These are phyloP conservation scores for Digitonthophagus gazella DNA, from an alignment of 2,888 invertebrate species.

Conservation along the genomic window DNA sequence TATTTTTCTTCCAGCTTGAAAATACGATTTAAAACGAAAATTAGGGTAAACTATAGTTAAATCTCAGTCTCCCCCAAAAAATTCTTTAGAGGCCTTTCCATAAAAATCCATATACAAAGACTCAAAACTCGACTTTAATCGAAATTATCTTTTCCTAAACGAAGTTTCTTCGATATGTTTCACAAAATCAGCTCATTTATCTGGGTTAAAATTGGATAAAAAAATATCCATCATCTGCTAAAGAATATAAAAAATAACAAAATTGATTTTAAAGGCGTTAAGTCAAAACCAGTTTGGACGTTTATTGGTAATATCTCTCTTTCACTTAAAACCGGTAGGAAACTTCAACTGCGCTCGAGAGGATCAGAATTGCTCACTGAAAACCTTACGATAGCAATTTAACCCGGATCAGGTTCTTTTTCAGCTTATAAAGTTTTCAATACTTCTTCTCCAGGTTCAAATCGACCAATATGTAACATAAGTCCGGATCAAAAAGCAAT, in stretches of 20 bases:
- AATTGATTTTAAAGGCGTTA: too few species aligned
- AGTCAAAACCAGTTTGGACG: constrained; percentile 50
- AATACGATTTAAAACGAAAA: constrained; percentile 38
- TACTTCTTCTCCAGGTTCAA: constrained; percentile 56
- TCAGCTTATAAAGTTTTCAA: constrained; percentile 55
- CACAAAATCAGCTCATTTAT: constrained; percentile 47
- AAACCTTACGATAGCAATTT: constrained; percentile 77
- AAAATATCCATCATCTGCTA: constrained; percentile 47
- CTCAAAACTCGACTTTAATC: too few species aligned
- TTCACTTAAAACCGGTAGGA: constrained; percentile 64
- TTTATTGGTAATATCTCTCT: constrained; percentile 56
- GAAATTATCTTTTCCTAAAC: constrained; percentile 42
- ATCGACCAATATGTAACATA: constrained; percentile 54
- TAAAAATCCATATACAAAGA: too few species aligned
- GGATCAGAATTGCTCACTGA: constrained; percentile 66
- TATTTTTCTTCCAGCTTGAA: constrained; percentile 30
- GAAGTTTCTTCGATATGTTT: constrained; percentile 47
- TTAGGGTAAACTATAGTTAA: too few species aligned
- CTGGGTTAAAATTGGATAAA: constrained; percentile 38
- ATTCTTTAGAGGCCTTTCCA: too few species aligned
- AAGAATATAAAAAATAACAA: constrained; percentile 20
- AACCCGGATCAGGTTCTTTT: constrained; percentile 60
- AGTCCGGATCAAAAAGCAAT: constrained; percentile 50
- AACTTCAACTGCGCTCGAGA: constrained; percentile 73
- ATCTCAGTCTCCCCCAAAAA: too few species aligned